Conservation (phyloP, 2,113 vertebrate genomes). For the Elephas maximus region DNA sequence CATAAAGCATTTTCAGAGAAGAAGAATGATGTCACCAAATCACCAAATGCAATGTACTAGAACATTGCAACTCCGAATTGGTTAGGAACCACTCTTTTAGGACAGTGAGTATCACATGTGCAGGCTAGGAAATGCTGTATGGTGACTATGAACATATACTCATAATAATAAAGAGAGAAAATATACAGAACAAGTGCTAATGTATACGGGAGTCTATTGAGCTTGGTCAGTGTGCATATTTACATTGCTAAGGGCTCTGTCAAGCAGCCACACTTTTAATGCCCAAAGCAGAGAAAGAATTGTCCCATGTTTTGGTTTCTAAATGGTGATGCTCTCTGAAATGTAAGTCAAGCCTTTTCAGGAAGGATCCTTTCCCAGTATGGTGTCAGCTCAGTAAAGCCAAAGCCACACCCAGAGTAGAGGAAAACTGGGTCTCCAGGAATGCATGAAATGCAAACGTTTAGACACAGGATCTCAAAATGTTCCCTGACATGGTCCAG, state of each 20-base stretch:
- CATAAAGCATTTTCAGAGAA: not conserved
- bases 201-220: not conserved
- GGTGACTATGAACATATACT: not conserved
- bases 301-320: constrained; percentile 29
- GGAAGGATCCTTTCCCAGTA: not conserved
- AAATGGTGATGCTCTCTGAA: not conserved
- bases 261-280: not conserved
- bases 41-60: not conserved
- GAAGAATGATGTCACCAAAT: constrained; percentile 9
- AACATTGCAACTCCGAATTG: not conserved
- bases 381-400: not conserved
- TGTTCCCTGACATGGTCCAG: not conserved
- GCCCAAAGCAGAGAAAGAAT: not conserved
- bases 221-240: not conserved
- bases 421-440: not conserved
- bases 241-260: not conserved
- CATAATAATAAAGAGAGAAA: constrained; percentile 6
- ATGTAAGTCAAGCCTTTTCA: not conserved
- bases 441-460: not conserved
- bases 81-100: not conserved
- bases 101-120: not conserved
- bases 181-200: not conserved
- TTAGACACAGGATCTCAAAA: not conserved
- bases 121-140: not conserved
- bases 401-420: not conserved